Evolutionary conservation across 2,888 invertebrate species (phyloP).

Genomic region (Sinelater perroti): DNA sequence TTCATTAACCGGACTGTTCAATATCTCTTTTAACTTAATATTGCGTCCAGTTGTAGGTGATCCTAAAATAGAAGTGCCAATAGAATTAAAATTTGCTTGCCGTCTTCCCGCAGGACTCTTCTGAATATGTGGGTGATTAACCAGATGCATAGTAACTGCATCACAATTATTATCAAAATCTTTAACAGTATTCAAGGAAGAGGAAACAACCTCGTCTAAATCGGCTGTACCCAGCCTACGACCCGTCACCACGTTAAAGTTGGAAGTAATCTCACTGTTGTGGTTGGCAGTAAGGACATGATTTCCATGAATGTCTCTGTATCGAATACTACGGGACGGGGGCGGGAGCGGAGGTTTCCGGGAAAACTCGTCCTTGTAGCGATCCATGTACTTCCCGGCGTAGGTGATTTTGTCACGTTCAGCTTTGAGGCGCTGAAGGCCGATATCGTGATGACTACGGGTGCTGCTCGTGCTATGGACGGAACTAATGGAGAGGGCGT

Average conservation of each 20-base stretch:
- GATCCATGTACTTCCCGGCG: slow-evolving; percentile 57
- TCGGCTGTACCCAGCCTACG: too few species aligned
- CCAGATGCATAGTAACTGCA: too few species aligned
- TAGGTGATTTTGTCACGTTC: slow-evolving; percentile 54
- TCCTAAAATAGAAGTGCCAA: too few species aligned
- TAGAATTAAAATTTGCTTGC: too few species aligned
- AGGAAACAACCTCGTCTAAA: too few species aligned
- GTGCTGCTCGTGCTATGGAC: slow-evolving; percentile 19
- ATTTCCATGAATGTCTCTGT: slow-evolving; percentile 35
- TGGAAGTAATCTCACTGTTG: neutral
- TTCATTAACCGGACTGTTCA: slow-evolving; percentile 29
- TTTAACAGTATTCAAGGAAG: too few species aligned
- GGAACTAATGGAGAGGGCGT: slow-evolving; percentile 27
- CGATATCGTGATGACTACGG: slow-evolving; percentile 46
- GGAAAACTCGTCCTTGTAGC: slow-evolving; percentile 55
- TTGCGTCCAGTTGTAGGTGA: slow-evolving; percentile 22
- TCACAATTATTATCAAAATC: too few species aligned
- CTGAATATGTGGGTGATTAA: too few species aligned
- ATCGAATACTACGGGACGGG: slow-evolving; percentile 44
- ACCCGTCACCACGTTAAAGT: too few species aligned
- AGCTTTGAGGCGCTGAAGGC: slow-evolving; percentile 52
- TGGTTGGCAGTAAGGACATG: slow-evolving; percentile 7
- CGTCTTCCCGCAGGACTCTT: too few species aligned
- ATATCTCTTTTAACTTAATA: slow-evolving; percentile 31
- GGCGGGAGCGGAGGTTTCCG: slow-evolving; percentile 42